phyloP scores from a whole-genome alignment of 2,888 invertebrate species.

The Dolichopus griseipennis region DNA sequence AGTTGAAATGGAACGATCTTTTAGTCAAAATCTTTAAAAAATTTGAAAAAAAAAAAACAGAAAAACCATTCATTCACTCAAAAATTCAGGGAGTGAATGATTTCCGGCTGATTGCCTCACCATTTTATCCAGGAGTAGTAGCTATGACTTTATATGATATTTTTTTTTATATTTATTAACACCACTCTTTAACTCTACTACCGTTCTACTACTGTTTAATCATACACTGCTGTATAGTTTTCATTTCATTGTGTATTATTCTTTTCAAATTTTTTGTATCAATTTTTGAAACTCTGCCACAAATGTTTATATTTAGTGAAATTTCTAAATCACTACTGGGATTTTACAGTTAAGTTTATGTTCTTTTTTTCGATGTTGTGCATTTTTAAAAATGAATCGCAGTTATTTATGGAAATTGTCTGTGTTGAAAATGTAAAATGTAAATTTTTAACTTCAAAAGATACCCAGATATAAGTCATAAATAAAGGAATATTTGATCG shows the following conservation, averaged over 20 bases:
- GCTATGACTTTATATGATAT: not conserved
- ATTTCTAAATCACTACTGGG: not conserved
- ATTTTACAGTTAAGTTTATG: not conserved
- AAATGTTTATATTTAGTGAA: not conserved
- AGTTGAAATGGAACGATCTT: not conserved
- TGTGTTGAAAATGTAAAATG: not conserved
- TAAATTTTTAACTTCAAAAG: too few relatives aligned
- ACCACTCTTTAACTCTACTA: not conserved
- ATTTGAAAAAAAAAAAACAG: not conserved
- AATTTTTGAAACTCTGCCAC: not conserved
- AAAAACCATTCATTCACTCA: too few relatives aligned
- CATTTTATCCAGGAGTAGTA: not conserved
- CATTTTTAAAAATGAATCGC: not conserved
- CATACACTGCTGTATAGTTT: too few relatives aligned
- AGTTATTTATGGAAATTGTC: not conserved
- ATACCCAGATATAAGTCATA: too few relatives aligned
- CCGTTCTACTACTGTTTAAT: not conserved
- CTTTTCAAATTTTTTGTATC: too few relatives aligned
- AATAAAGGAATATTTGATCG: too few relatives aligned
- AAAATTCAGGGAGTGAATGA: constrained; percentile 1
- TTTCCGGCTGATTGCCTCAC: constrained; percentile 3
- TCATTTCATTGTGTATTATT: too few relatives aligned
- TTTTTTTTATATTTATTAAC: not conserved
- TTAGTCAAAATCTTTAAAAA: too few relatives aligned
- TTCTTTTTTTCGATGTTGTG: not conserved